These are phyloP conservation scores for Actinopyga echinites DNA, from an alignment of 53 echinoderm and acorn worm genomes.

Conservation along the genomic window DNA sequence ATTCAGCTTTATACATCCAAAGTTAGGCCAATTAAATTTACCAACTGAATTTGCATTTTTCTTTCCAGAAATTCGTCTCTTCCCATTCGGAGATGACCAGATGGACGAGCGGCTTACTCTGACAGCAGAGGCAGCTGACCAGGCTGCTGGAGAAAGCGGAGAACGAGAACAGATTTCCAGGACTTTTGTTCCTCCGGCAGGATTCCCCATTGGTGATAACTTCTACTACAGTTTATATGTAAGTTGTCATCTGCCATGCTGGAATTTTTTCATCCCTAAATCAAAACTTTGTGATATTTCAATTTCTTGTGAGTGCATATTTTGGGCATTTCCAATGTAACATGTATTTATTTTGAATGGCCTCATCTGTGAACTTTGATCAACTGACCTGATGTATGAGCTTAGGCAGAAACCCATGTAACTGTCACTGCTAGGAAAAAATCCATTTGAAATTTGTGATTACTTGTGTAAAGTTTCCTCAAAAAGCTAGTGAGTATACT, in stretches of 20 bases:
- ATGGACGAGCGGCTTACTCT: slow-evolving; percentile 58
- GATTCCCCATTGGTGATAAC: slow-evolving; percentile 76
- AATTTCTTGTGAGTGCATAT: neutral
- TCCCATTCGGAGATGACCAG: slow-evolving; percentile 63
- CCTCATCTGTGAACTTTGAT: too few species aligned
- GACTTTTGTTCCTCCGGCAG: slow-evolving; percentile 76
- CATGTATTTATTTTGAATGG: too few species aligned
- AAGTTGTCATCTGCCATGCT: slow-evolving; percentile 30
- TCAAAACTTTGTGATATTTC: neutral
- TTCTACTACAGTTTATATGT: slow-evolving; percentile 92
- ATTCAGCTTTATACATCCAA: too few species aligned
- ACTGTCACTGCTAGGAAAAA: too few species aligned
- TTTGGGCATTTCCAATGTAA: neutral
- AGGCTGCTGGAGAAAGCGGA: slow-evolving; percentile 33
- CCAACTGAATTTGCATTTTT: neutral
- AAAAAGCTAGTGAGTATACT: too few species aligned
- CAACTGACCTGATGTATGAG: too few species aligned
- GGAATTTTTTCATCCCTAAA: too few species aligned
- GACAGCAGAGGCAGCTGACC: slow-evolving; percentile 53
- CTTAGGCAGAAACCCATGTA: too few species aligned
- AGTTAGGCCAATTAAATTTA: too few species aligned
- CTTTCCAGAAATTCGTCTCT: slow-evolving; percentile 72
- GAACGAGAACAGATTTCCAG: slow-evolving; percentile 65
- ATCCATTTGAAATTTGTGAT: too few species aligned
- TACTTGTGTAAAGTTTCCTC: too few species aligned